Percentiles rank a stretch among this genome's conserved stretches.
Conservation (phyloP, 2,888 invertebrate species). For the Dastarcus helophoroides region DNA sequence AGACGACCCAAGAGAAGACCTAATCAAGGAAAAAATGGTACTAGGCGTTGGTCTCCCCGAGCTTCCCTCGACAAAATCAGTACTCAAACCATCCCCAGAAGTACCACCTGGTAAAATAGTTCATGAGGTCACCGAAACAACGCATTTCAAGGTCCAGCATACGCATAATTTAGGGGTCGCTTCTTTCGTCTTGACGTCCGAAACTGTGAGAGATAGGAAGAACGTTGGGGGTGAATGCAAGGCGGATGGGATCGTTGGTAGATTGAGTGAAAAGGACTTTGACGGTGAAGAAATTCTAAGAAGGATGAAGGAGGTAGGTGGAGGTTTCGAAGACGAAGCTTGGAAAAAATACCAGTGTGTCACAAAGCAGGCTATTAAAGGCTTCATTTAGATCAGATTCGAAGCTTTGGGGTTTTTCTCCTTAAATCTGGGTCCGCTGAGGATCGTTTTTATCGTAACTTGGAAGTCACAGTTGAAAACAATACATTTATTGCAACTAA, state of each 20-base stretch:
- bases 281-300: slow-evolving; percentile 33
- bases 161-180: slow-evolving; percentile 41
- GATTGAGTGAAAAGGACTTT: slow-evolving; percentile 32
- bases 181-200: slow-evolving; percentile 43
- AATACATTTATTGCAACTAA: too few species aligned
- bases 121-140: slow-evolving; percentile 42
- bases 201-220: slow-evolving; percentile 36
- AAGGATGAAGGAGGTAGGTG: slow-evolving; percentile 41
- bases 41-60: slow-evolving; percentile 36
- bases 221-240: slow-evolving; percentile 22
- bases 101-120: slow-evolving; percentile 39
- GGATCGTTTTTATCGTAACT: too few species aligned
- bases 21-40: slow-evolving; percentile 36
- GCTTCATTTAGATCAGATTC: slow-evolving; percentile 43
- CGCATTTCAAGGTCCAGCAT: slow-evolving; percentile 41
- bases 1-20: slow-evolving; percentile 29
- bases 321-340: slow-evolving; percentile 30
- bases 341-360: slow-evolving; percentile 43
- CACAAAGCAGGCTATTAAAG: slow-evolving; percentile 47
- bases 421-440: too few species aligned
- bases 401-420: too few species aligned
- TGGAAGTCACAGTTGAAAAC: too few species aligned
- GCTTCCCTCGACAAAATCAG: slow-evolving; percentile 28
- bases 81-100: slow-evolving; percentile 34
- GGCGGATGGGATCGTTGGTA: slow-evolving; percentile 31